These are phyloP conservation scores for Camelus bactrianus DNA, from an alignment of 2,113 vertebrate species.

Conservation along the genomic window DNA sequence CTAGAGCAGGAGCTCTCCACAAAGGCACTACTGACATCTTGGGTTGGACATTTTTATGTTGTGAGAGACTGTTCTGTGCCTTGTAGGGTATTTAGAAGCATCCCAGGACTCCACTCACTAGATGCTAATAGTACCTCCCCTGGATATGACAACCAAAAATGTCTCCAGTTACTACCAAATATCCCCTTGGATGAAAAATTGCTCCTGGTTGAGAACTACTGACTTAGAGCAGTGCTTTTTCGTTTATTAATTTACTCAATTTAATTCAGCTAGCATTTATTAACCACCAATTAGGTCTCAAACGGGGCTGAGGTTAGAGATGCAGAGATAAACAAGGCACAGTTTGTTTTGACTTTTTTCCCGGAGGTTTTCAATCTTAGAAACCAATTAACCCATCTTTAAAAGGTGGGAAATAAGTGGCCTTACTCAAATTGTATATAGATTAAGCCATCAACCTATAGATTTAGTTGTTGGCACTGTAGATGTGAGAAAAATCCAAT, in stretches of 20 bases:
- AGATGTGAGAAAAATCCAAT: conserved; percentile 16
- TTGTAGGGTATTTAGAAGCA: not conserved
- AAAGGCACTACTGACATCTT: not conserved
- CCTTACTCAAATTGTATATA: conserved; percentile 14
- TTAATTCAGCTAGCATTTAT: conserved; percentile 8
- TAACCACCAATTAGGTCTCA: not conserved
- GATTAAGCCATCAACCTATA: not conserved
- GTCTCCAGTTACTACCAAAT: not conserved
- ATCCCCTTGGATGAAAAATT: not conserved
- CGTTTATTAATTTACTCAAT: not conserved
- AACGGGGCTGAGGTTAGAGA: not conserved
- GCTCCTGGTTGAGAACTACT: not conserved
- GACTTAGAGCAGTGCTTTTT: not conserved
- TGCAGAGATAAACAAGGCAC: not conserved
- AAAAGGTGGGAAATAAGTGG: not conserved
- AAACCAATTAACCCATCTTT: not conserved
- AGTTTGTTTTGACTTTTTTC: not conserved
- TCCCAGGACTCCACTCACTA: not conserved
- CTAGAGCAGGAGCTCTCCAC: not conserved
- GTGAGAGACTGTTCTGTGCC: not conserved
- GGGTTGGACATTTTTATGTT: not conserved
- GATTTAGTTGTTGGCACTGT: conserved; percentile 30
- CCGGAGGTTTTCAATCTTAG: not conserved
- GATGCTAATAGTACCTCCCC: no score
- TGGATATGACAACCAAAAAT: not conserved